These are phyloP conservation scores for Formica aserva DNA, from an alignment of 2,888 invertebrate genomes.

Conservation along the genomic window DNA sequence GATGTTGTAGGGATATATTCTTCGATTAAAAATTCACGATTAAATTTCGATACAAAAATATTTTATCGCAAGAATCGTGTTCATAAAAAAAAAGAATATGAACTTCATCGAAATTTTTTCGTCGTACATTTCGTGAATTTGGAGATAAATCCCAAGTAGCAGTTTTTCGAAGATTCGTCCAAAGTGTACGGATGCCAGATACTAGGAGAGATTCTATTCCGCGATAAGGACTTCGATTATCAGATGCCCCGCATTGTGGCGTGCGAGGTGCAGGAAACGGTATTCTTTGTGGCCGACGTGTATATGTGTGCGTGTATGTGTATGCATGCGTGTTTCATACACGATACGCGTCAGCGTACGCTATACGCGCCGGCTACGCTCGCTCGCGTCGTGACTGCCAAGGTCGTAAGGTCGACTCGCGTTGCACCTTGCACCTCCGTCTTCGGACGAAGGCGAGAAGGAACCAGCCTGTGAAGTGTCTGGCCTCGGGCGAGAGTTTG, in stretches of 20 bases:
- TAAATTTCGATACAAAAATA: background rate
- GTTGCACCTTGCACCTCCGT: constrained; percentile 83
- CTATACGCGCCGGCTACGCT: constrained; percentile 51
- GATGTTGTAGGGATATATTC: background rate
- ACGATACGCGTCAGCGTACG: constrained; percentile 13
- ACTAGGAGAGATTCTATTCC: constrained; percentile 2
- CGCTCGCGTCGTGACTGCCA: constrained; percentile 81
- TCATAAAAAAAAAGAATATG: no score
- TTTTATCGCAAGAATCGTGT: background rate
- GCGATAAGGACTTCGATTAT: background rate
- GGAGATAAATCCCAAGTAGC: background rate
- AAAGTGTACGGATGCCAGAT: background rate
- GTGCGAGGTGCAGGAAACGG: constrained; percentile 18
- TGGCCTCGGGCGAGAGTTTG: constrained; percentile 81
- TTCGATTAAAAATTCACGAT: background rate
- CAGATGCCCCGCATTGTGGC: background rate
- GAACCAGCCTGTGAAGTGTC: constrained; percentile 75
- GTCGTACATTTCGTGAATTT: background rate
- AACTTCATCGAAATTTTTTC: background rate
- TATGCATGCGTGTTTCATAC: background rate
- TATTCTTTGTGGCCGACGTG: constrained; percentile 23
- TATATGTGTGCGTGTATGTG: background rate
- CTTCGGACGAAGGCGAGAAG: constrained; percentile 72
- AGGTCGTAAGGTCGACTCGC: constrained; percentile 82
- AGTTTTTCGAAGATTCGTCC: background rate